Base-by-base conservation (phyloP, 2,113 vertebrate genomes). In the Chaenocephalus aceratus region DNA sequence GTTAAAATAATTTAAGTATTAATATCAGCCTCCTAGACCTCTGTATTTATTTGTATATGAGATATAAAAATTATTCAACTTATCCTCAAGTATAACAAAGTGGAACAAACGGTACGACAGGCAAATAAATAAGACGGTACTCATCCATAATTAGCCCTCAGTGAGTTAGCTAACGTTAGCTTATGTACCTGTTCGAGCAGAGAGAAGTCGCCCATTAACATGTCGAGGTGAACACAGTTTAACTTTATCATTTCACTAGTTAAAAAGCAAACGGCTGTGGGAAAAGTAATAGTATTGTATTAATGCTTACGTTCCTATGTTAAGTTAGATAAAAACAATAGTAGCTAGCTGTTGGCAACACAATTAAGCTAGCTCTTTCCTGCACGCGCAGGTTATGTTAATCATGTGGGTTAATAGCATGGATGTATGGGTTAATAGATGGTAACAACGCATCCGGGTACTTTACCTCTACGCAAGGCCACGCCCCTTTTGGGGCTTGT, bases 121-220 rank as follows among this genome's bases (percentile, higher is more conserved):
- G 6, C 13, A 21, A 15, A 41, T 10, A 44, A 57, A 44, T 18
- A 0, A 58, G 51, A 65, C 6, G 6, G 3, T 7, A 13, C 12
- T 36, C 5, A 12, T 6, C 30, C n/a, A 6, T 12, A 15, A 18
- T 48, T 21, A 48, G 15, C 53, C 46, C 45, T 13, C 1, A 92
- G 6, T 93, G 91, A 86, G 79, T 89, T 34, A 34, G 63, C 48
- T 67, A 53, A 12, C 12, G 11, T 46, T 49, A 13, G 16, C 36
- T n/a, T 21, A 1, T 65, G 54, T 94, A 98, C 97, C 94, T 96
- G 95, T 90, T 98, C 97, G 51, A 99, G 92, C 4, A 93, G 92
- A 86, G 79, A 89, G 86, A 97, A 97, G 49, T 95, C 93, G 48
- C 85, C 93, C 72, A 97, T 72, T 71, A 98, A 94, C 77, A 88